Evolutionary conservation across 2,113 vertebrate species (phyloP).

Genomic region (Brachionichthys hirsutus): DNA sequence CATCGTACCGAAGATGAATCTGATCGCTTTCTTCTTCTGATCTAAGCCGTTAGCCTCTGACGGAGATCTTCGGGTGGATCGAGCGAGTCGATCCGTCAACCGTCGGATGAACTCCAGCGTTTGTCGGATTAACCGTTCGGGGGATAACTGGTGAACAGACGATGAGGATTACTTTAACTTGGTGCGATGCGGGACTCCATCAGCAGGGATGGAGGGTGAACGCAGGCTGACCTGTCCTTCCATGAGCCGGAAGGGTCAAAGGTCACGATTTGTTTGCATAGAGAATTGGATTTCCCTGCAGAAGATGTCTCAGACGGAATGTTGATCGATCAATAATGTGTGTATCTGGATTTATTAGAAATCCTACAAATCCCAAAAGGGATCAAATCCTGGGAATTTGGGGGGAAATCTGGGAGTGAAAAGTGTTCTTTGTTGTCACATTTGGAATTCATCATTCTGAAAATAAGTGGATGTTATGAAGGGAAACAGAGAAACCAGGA

Average conservation of each 20-base stretch:
- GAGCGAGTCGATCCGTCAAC: conserved; percentile 53
- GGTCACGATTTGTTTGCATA: conserved; percentile 17
- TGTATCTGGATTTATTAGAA: no score
- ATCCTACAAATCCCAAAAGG: no score
- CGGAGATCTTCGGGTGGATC: not conserved
- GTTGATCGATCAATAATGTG: no score
- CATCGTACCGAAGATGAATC: no score
- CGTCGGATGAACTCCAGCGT: conserved; percentile 52
- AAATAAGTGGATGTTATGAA: not conserved
- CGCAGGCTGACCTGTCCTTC: not conserved
- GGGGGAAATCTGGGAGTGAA: no score
- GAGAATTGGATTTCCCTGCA: no score
- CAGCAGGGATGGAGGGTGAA: not conserved
- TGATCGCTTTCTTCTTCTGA: no score
- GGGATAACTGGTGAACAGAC: conserved; percentile 37
- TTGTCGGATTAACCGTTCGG: conserved; percentile 57
- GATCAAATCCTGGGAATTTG: no score
- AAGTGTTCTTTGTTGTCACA: not conserved
- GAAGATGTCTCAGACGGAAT: no score
- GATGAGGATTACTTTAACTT: conserved; percentile 45
- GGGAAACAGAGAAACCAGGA: not conserved
- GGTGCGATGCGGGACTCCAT: conserved; percentile 14
- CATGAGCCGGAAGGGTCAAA: conserved; percentile 7
- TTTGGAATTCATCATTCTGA: not conserved
- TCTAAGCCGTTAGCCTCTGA: no score